Base-by-base conservation (phyloP, 2,888 invertebrate species). In the Cephus runcator region DNA sequence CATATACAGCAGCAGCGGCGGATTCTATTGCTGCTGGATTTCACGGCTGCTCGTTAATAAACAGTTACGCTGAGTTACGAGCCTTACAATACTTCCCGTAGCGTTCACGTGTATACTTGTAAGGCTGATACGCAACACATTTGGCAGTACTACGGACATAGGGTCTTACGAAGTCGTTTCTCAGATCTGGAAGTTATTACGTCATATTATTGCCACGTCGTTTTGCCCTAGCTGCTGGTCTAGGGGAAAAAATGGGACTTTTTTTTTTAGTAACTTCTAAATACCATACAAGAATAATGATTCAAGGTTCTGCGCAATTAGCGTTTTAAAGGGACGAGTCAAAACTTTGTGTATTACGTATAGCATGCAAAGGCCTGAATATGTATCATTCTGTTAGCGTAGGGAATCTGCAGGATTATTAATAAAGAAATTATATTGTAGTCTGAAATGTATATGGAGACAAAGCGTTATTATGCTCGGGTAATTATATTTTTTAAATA, bases 401-500 rank as follows among this genome's bases (percentile, higher is more conserved):
- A 30, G 11, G 30, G 31, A 71, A 71, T 30, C 2, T 34, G 30
- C 11, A 71, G 30, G 71, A 33, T 31, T 30, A 9, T 33, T 12
- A 9, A 30, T 56, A 2, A 71, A 12, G 15, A 31, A 34, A 12
- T 33, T 11, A 12, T 0, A 3, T 30, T 15, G 3, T 34, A 34
- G 30, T 3, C 9, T 30, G 30, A 33, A 71, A 33, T 31, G 11
- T 33, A 30, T 31, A 33, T 30, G 71, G 9, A 71, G 31, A 30
- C 30, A 15, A 71, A 33, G 23, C 34, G 12, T 34, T 56, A 23
- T 23, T 71, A 11, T 31, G 15, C 69, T 30, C 75, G 11, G 23
- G 33, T 77, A 76, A 76, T 69, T 73, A 75, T 78, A 71, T 76
- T 76, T 75, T 76, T 76, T 73, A 73, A 75, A 78, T 76, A 68